Base-by-base conservation (phyloP, 2,113 vertebrate genomes). In the Oreochromis spilurus region DNA sequence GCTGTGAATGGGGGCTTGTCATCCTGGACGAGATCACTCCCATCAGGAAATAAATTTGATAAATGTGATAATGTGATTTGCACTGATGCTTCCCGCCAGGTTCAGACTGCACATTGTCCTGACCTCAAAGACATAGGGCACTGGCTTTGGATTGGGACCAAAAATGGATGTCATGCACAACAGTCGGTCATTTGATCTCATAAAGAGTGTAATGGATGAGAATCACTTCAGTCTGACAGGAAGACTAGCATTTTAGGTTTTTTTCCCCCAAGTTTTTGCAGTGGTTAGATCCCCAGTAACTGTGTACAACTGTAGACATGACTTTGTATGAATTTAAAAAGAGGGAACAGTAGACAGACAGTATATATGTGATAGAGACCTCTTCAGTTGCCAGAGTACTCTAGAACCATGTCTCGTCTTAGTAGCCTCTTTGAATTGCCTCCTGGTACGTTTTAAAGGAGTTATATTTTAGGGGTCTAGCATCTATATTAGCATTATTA, bases 1-100 rank as follows among this genome's bases (percentile, higher is more conserved):
- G 0, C 45, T 34, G 4, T 12, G 14, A 19, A 77, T 52, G 17
- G 45, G 2, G 45, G 17, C 45, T 5, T 50, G 70, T 31, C 6
- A 3, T 50, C 70, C 70, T 77, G 70, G 43, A 50, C 10, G 45
- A 50, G 43, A 31, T 77, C 72, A 34, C 17, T 77, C 45, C 17
- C 72, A 77, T 52, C 45, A 77, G 17, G 72, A 77, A 52, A 77
- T 17, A 77, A 19, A 77, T 77, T 48, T 52, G 72, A 34, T 77
- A 34, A 77, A 77, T 19, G 45, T 2, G 26, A 0, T 77, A 31
- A 52, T 5, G 17, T 52, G 26, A 77, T 77, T 77, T 52, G 72
- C 17, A 77, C 17, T 12, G 72, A 77, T 34, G 45, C 45, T 34
- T 77, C 72, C 72, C 3, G 17, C 45, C 70, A 50, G 70, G 16